Base-by-base conservation (phyloP, 2,113 vertebrate genomes). In the Malurus elegans region DNA sequence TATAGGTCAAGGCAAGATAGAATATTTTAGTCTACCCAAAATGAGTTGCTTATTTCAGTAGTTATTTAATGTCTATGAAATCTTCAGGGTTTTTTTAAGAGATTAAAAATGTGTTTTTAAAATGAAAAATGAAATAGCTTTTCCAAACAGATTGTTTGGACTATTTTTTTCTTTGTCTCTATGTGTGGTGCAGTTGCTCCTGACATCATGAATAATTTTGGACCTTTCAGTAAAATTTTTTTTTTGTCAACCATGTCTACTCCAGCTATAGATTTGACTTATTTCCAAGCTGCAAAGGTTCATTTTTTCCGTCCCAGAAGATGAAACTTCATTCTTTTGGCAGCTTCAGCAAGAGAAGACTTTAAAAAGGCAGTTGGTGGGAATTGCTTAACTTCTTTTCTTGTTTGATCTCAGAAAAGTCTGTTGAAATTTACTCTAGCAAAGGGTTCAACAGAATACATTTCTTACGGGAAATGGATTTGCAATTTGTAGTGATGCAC, bases 131-230 rank as follows among this genome's bases (percentile, higher is more conserved):
- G 9, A 57, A 72, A 34, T 9, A 4, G 4, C 47, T 81, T 75
- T 91, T 75, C 69, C 53, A 72, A 79, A 69, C 13, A 79, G 29
- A 25, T 56, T 79, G 24, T 38, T 38, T 54, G 47, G 67, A 31
- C 5, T 36, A 48, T 36, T 87, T 79, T 72, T 69, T 79, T 21
- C 47, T 90, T 82, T 80, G 15, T 80, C 64, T 71, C 1, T 72
- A 61, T 11, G 2, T 79, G 54, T 79, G 45, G 61, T 69, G 26
- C 40, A 71, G 69, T 57, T 90, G 81, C 82, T 82, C 66, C 75
- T 88, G 95, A 90, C 75, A 92, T 75, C 62, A 45, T 72, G 88
- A 96, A 91, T 92, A 93, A 88, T 82, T 88, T 82, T 45, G 12
- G 42, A 32, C n/a, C 34, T 42, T 62, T 79, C 45, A 6, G 86